Evolutionary conservation across 2,797 vertebrate species (phyloP).

Genomic region (Mormyrops boulengeri): DNA sequence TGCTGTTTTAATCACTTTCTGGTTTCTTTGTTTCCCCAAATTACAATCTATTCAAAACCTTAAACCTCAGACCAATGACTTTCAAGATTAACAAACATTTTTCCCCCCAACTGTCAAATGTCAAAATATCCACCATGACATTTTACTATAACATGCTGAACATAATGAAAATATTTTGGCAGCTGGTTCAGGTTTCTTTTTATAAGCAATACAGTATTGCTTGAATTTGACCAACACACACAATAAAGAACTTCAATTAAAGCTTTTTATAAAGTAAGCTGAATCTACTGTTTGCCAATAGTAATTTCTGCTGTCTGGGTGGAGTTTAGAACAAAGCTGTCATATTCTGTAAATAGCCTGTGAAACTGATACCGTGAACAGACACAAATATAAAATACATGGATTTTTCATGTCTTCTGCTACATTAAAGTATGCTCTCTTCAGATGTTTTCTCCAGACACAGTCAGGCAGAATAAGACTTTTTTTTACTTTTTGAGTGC

Average conservation of each 20-base stretch:
- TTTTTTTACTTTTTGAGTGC: neutral
- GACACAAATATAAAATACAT: neutral
- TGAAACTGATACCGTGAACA: neutral
- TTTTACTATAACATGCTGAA: neutral
- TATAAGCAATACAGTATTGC: neutral
- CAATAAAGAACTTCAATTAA: neutral
- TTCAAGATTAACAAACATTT: neutral
- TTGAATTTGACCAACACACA: neutral
- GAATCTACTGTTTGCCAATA: neutral
- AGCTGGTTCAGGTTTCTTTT: neutral
- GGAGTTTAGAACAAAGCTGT: neutral
- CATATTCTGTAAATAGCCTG: neutral
- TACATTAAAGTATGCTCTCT: neutral
- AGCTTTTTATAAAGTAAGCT: neutral
- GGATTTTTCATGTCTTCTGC: neutral
- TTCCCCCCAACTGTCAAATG: neutral
- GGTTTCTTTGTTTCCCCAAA: neutral
- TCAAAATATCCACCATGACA: neutral
- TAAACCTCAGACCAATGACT: neutral
- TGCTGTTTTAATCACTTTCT: neutral
- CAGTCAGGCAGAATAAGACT: neutral
- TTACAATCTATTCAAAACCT: neutral
- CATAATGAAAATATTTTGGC: neutral
- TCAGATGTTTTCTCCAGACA: neutral
- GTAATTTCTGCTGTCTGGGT: neutral